Conservation (phyloP, 30 jellyfish, hydroid and myxozoan genomes). For the Chironex yamaguchii region DNA sequence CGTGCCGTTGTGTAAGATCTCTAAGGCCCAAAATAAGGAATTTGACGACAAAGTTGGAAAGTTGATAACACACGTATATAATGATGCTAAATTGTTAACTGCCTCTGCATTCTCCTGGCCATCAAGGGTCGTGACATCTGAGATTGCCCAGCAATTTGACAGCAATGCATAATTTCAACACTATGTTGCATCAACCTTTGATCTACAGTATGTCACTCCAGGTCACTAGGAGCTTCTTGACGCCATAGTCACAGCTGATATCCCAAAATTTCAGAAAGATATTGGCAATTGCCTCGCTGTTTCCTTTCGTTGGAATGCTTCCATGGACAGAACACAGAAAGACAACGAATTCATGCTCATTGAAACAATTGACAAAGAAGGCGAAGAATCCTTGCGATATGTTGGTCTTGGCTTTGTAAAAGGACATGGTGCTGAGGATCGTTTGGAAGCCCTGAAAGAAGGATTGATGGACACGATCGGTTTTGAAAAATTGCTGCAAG, state of each 20-base stretch:
- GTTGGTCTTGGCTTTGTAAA: conserved; percentile 30
- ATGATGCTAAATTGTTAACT: conserved; percentile 17
- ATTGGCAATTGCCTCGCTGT: conserved; percentile 1
- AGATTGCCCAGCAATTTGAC: conserved; percentile 23
- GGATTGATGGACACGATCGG: conserved; percentile 39
- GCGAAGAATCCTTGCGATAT: conserved; percentile 6
- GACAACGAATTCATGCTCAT: conserved; percentile 42
- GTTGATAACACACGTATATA: conserved; percentile 16
- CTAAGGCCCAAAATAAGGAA: no score
- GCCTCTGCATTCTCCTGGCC: conserved; percentile 44
- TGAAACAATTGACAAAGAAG: background rate
- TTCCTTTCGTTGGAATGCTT: conserved; percentile 13
- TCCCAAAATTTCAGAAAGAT: conserved; percentile 6
- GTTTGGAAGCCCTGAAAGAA: conserved; percentile 34
- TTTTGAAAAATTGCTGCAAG: background rate
- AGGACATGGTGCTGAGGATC: conserved; percentile 18
- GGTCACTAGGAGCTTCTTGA: conserved; percentile 19
- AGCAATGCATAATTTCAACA: background rate
- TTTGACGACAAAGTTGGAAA: conserved; percentile 10
- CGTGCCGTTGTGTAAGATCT: background rate
- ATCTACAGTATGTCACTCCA: conserved; percentile 7
- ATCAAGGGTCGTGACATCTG: conserved; percentile 17
- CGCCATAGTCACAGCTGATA: conserved; percentile 9
- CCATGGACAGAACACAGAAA: conserved; percentile 54
- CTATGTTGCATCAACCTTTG: conserved; percentile 12